Conservation (phyloP, 2,888 invertebrate genomes). For the Laothoe populi region DNA sequence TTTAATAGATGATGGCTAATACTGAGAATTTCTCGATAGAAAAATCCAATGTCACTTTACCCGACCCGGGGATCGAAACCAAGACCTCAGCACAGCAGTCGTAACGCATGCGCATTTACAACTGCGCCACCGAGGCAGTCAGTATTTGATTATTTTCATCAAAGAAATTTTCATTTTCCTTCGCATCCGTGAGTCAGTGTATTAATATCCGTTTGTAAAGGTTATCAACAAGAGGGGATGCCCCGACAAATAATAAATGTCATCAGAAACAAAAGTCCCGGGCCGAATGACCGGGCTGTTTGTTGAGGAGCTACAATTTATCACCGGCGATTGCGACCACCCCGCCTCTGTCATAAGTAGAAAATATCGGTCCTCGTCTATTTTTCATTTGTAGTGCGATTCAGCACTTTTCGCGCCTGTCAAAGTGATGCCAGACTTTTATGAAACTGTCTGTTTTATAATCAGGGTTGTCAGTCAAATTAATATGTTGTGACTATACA, state of each 20-base stretch:
- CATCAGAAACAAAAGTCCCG: conserved; percentile 55
- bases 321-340: conserved; percentile 37
- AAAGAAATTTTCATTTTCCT: no score
- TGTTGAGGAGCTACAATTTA: conserved; percentile 49
- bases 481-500: not conserved
- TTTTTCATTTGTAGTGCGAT: conserved; percentile 11
- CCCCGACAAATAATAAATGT: conserved; percentile 59
- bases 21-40: no score
- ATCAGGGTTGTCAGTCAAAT: not conserved
- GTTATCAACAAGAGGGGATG: conserved; percentile 49
- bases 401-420: conserved; percentile 13
- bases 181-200: conserved; percentile 40
- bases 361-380: conserved; percentile 24
- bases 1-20: no score
- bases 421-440: not conserved
- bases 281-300: conserved; percentile 47
- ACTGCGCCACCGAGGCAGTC: no score
- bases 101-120: no score
- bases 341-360: conserved; percentile 23
- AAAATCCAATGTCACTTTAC: no score
- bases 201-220: conserved; percentile 59
- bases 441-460: not conserved
- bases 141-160: no score
- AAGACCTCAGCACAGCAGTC: no score
- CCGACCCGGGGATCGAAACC: no score